Evolutionary conservation across 1,140 invertebrate species (phyloP).

Genomic region (Drosophila kepulauana): DNA sequence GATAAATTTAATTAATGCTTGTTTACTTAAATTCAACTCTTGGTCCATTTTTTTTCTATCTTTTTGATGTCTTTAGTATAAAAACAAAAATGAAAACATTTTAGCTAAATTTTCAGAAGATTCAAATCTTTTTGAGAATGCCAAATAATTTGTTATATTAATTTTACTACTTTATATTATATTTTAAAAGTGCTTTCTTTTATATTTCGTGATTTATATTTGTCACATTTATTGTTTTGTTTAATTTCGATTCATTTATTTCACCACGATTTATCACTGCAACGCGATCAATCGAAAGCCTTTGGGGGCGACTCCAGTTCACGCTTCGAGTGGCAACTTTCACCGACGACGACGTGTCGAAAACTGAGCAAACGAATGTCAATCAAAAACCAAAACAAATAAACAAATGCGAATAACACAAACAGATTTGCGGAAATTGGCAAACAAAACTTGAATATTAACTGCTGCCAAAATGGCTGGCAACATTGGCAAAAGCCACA

Average conservation of each 20-base stretch:
- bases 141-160: too few relatives aligned
- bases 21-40: too few relatives aligned
- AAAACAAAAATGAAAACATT: too few relatives aligned
- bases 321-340: conserved; percentile 31
- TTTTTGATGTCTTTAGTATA: too few relatives aligned
- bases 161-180: too few relatives aligned
- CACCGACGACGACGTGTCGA: conserved; percentile 45
- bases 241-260: not conserved
- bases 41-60: too few relatives aligned
- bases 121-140: too few relatives aligned
- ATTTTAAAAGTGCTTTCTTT: not conserved
- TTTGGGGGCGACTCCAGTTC: conserved; percentile 23
- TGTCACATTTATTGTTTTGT: not conserved
- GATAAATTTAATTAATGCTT: not conserved
- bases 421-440: conserved; percentile 66
- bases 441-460: conserved; percentile 75
- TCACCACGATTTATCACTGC: not conserved
- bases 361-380: conserved; percentile 47
- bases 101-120: too few relatives aligned
- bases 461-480: conserved; percentile 72
- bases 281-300: not conserved
- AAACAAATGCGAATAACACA: conserved; percentile 49
- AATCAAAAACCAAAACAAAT: conserved; percentile 49
- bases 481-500: conserved; percentile 32
- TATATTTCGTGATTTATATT: not conserved